These are phyloP conservation scores for Hirudinaria manillensis DNA, from an alignment of 2,888 invertebrate species.

Conservation along the genomic window DNA sequence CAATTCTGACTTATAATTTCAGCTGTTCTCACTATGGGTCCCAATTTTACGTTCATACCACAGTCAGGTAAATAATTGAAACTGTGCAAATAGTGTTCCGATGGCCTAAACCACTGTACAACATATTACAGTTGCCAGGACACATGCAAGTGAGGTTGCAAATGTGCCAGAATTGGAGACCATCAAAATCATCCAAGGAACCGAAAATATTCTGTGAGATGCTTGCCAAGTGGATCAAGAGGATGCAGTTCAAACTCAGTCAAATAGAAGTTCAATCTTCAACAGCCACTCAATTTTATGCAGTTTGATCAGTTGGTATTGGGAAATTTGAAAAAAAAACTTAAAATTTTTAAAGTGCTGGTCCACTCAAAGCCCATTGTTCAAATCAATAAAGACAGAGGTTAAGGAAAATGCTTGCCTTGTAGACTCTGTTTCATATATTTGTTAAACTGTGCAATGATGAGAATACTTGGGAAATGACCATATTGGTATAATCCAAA, in stretches of 20 bases:
- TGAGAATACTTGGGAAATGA: too few species aligned
- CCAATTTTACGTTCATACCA: slow-evolving; percentile 89
- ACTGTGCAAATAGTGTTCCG: neutral
- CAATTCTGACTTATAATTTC: slow-evolving; percentile 42
- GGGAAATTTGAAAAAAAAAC: neutral
- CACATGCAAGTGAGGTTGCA: slow-evolving; percentile 80
- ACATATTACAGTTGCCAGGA: slow-evolving; percentile 68
- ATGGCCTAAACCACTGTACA: neutral
- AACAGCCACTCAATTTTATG: slow-evolving; percentile 78
- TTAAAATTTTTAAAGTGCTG: too few species aligned
- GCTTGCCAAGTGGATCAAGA: slow-evolving; percentile 72
- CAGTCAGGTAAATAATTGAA: slow-evolving; percentile 61
- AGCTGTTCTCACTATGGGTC: slow-evolving; percentile 82
- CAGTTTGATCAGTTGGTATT: slow-evolving; percentile 31
- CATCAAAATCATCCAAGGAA: slow-evolving; percentile 50
- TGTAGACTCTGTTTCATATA: too few species aligned
- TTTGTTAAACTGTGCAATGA: too few species aligned
- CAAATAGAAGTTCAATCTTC: slow-evolving; percentile 90
- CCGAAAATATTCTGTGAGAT: slow-evolving; percentile 52
- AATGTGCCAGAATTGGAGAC: slow-evolving; percentile 77
- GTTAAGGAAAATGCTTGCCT: too few species aligned
- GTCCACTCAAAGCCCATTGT: too few species aligned
- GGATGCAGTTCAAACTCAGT: slow-evolving; percentile 93
- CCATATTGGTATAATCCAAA: too few species aligned
- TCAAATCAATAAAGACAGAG: too few species aligned